Conservation (phyloP, 2,888 invertebrate species). For the Diplazon laetatorius region DNA sequence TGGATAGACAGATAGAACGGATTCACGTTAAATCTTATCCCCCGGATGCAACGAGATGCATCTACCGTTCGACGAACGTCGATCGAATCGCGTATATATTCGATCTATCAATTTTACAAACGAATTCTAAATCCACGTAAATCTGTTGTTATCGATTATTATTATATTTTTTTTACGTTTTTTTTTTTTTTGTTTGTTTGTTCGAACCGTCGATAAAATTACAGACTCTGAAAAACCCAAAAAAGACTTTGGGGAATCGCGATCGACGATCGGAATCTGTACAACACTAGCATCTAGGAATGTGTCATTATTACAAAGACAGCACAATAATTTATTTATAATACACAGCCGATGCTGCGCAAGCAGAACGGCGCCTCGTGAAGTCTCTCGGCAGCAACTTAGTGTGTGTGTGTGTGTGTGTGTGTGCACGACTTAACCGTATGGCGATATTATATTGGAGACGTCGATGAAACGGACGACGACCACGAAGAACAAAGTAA, state of each 20-base stretch:
- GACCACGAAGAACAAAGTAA: slow-evolving; percentile 51
- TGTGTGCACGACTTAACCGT: slow-evolving; percentile 34
- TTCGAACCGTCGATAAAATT: too few species aligned
- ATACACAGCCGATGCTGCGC: slow-evolving; percentile 82
- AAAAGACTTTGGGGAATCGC: slow-evolving; percentile 69
- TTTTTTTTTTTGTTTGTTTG: too few species aligned
- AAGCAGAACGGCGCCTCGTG: slow-evolving; percentile 80
- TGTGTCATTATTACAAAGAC: slow-evolving; percentile 79
- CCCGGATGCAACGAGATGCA: too few species aligned
- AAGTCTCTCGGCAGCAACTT: slow-evolving; percentile 59
- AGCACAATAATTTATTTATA: slow-evolving; percentile 81
- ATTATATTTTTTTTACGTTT: too few species aligned
- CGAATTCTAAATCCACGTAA: too few species aligned
- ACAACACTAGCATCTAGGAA: slow-evolving; percentile 78
- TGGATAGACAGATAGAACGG: slow-evolving; percentile 47
- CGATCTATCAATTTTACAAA: too few species aligned
- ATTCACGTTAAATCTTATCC: slow-evolving; percentile 38
- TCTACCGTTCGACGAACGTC: too few species aligned
- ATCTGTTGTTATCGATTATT: too few species aligned
- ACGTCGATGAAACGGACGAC: slow-evolving; percentile 51
- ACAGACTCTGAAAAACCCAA: too few species aligned
- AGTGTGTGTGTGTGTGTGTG: too few species aligned
- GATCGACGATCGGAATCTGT: slow-evolving; percentile 66
- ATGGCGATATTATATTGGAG: slow-evolving; percentile 23
- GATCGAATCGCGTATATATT: too few species aligned